Percentiles rank a stretch among this genome's conserved stretches.
phyloP scores from a whole-genome alignment of 1,140 invertebrate species.

The Drosophila kepulauana region DNA sequence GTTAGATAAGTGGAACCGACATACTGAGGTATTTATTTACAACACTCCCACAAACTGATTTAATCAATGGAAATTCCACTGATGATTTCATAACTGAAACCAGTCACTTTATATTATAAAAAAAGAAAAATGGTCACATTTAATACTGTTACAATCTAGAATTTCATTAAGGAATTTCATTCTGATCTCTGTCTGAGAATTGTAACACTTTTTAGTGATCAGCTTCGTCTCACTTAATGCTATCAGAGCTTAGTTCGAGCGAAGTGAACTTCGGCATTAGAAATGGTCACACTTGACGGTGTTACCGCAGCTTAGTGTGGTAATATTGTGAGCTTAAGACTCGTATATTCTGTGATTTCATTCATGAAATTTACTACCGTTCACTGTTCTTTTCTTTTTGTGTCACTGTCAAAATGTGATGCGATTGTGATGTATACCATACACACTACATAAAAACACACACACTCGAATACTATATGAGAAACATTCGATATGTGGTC shows the following conservation, averaged over 20 bases:
- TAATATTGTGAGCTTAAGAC: not conserved
- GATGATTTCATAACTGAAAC: too few relatives aligned
- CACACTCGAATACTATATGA: not conserved
- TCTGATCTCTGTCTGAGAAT: not conserved
- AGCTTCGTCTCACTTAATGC: not conserved
- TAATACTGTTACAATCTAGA: too few relatives aligned
- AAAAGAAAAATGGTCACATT: too few relatives aligned
- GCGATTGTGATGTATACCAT: not conserved
- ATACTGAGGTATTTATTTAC: too few relatives aligned
- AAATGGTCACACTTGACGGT: constrained; percentile 8
- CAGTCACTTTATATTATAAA: too few relatives aligned
- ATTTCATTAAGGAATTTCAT: not conserved
- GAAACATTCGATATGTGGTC: constrained; percentile 1
- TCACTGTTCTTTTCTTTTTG: not conserved
- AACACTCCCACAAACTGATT: too few relatives aligned
- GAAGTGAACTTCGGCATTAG: not conserved
- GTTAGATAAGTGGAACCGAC: too few relatives aligned
- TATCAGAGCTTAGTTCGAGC: not conserved
- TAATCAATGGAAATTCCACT: too few relatives aligned
- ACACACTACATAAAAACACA: not conserved
- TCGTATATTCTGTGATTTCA: constrained; percentile 15
- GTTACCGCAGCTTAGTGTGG: constrained; percentile 7
- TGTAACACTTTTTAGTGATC: not conserved
- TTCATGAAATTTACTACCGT: constrained; percentile 13
- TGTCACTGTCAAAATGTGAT: constrained; percentile 10